These are phyloP conservation scores for Tachina lurida DNA, from an alignment of 2,888 invertebrate genomes.

Conservation along the genomic window DNA sequence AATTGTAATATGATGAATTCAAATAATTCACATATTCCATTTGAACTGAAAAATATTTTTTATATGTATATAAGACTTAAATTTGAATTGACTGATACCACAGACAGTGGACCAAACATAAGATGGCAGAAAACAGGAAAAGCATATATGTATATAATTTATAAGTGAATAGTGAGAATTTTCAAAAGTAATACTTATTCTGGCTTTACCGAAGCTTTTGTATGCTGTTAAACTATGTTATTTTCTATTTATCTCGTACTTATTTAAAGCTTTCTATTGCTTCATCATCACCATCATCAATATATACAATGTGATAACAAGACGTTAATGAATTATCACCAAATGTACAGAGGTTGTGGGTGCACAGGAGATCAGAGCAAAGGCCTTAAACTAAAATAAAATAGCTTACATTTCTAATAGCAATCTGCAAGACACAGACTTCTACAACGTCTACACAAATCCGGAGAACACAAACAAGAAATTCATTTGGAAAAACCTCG, in stretches of 20 bases:
- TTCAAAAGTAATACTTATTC: too few relatives aligned
- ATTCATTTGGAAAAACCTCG: conserved; percentile 3
- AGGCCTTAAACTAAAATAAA: not conserved
- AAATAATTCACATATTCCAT: too few relatives aligned
- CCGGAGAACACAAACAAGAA: not conserved
- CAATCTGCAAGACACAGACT: conserved; percentile 14
- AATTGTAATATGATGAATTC: too few relatives aligned
- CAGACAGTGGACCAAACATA: too few relatives aligned
- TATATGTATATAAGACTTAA: too few relatives aligned
- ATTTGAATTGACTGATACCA: too few relatives aligned
- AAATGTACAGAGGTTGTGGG: conserved; percentile 32
- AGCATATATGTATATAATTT: too few relatives aligned
- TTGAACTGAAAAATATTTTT: too few relatives aligned
- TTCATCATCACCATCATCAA: conserved; percentile 28
- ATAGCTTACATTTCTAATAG: conserved; percentile 33
- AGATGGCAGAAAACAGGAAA: too few relatives aligned
- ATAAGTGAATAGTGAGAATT: too few relatives aligned
- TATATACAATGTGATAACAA: not conserved
- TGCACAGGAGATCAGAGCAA: not conserved
- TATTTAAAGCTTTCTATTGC: not conserved
- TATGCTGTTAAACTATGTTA: not conserved
- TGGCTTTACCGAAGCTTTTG: conserved; percentile 18
- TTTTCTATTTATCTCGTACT: not conserved
- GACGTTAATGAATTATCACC: not conserved
- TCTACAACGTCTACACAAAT: not conserved